Evolutionary conservation across 2,888 invertebrate genomes (phyloP).

Genomic region (Suillia variegata): DNA sequence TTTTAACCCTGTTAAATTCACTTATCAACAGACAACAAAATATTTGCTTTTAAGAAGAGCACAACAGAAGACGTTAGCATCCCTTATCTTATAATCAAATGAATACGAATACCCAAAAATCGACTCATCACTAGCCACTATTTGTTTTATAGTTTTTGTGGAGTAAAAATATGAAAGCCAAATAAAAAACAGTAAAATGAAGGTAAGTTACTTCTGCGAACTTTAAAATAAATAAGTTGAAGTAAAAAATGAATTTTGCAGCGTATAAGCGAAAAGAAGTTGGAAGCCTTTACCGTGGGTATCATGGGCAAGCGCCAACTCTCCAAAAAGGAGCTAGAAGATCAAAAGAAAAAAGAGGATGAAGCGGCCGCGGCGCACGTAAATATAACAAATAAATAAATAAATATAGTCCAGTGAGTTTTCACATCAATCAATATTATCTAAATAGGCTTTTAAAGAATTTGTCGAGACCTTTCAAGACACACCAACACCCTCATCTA

Average conservation of each 20-base stretch:
- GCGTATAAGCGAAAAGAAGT: slow-evolving; percentile 74
- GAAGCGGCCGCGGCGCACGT: slow-evolving; percentile 91
- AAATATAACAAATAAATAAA: slow-evolving; percentile 53
- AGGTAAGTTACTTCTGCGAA: slow-evolving; percentile 13
- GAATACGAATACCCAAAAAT: no score
- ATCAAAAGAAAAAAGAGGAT: slow-evolving; percentile 84
- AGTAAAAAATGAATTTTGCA: slow-evolving; percentile 35
- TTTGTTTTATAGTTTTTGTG: no score
- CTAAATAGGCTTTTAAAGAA: slow-evolving; percentile 84
- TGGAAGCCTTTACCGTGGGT: slow-evolving; percentile 77
- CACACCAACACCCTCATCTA: slow-evolving; percentile 76
- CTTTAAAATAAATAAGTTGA: no score
- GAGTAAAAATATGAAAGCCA: no score
- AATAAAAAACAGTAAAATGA: slow-evolving; percentile 16
- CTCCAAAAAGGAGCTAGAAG: slow-evolving; percentile 84
- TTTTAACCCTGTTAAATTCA: no score
- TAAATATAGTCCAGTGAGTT: not conserved
- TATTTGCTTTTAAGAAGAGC: no score
- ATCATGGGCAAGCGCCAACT: slow-evolving; percentile 73
- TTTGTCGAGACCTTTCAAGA: slow-evolving; percentile 98
- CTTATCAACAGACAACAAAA: no score
- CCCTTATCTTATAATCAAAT: no score
- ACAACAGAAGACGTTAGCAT: no score
- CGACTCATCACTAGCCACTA: no score
- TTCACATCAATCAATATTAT: not conserved